A percentile compares a stretch with the other conserved stretches of the same genome.
Conservation (phyloP, 1,140 invertebrate genomes). For the Drosophila nannoptera region DNA sequence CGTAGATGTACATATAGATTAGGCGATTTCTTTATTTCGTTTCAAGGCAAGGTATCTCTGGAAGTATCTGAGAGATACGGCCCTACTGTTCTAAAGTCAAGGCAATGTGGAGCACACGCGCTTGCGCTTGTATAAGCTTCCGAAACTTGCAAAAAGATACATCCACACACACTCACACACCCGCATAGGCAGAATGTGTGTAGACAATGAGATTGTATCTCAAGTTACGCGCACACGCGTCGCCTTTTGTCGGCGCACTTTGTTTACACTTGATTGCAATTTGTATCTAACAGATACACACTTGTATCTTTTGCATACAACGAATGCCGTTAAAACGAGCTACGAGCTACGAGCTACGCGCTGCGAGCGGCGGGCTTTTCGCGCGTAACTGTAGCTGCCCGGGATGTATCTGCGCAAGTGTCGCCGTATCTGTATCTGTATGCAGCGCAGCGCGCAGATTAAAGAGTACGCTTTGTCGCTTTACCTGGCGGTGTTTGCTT, state of each 20-base stretch:
- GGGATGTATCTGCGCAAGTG: constrained; percentile 6
- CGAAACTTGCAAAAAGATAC: background rate
- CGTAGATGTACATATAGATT: too few species aligned
- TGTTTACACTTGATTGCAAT: constrained; percentile 69
- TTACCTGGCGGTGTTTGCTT: constrained; percentile 9
- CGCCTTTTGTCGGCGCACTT: constrained; percentile 63
- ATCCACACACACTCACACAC: background rate
- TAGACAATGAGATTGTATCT: constrained; percentile 53
- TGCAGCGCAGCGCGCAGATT: constrained; percentile 28
- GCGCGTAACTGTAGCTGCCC: constrained; percentile 43
- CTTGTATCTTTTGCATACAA: constrained; percentile 57
- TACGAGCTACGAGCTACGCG: background rate
- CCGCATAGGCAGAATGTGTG: background rate
- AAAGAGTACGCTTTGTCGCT: constrained; percentile 29
- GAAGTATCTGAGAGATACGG: background rate
- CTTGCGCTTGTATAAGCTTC: constrained; percentile 25
- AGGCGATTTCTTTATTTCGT: background rate
- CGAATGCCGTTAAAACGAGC: constrained; percentile 52
- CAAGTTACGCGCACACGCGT: constrained; percentile 57
- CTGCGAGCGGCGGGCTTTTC: constrained; percentile 5
- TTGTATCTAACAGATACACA: constrained; percentile 60
- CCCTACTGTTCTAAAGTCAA: constrained; percentile 36
- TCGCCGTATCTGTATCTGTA: constrained; percentile 24
- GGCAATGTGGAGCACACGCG: background rate
- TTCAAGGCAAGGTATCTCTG: background rate